Evolutionary conservation across 2,113 vertebrate genomes (phyloP).

Genomic region (Collichthys lucidus): DNA sequence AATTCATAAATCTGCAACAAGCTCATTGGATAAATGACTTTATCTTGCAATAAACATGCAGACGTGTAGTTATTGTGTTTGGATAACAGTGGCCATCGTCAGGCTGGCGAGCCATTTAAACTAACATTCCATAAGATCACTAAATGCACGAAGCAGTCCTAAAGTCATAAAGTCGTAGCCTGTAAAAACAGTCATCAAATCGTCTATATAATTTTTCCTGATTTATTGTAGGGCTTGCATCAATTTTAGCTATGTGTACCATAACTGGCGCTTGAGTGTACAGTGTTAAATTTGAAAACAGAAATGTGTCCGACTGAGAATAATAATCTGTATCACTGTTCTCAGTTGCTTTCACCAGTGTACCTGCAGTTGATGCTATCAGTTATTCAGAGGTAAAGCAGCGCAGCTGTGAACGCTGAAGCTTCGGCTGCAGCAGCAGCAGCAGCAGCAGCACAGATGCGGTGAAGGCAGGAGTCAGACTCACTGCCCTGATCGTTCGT

Average conservation of each 20-base stretch:
- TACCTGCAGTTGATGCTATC: constrained; percentile 17
- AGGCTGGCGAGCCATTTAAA: neutral
- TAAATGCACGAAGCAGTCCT: neutral
- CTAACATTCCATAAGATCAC: neutral
- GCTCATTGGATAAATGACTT: neutral
- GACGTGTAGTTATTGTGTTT: neutral
- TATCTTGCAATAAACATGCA: neutral
- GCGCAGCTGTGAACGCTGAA: constrained; percentile 19
- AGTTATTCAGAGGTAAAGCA: constrained; percentile 36
- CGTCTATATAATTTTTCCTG: neutral
- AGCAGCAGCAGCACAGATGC: constrained; percentile 28
- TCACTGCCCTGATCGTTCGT: constrained; percentile 38
- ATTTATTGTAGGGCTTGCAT: neutral
- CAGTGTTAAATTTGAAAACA: neutral
- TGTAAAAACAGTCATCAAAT: neutral
- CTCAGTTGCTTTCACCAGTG: neutral
- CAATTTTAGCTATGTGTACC: neutral
- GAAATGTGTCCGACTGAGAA: neutral
- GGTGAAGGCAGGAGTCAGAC: constrained; percentile 33
- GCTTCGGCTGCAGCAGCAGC: constrained; percentile 32
- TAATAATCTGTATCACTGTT: neutral
- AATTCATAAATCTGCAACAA: neutral
- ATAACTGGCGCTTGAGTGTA: neutral
- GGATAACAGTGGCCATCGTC: neutral
- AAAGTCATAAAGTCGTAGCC: neutral